A percentile compares a stretch with the other conserved stretches of the same genome.
phyloP scores from a whole-genome alignment of 1,140 invertebrate genomes.

The Mylabris phalerata region DNA sequence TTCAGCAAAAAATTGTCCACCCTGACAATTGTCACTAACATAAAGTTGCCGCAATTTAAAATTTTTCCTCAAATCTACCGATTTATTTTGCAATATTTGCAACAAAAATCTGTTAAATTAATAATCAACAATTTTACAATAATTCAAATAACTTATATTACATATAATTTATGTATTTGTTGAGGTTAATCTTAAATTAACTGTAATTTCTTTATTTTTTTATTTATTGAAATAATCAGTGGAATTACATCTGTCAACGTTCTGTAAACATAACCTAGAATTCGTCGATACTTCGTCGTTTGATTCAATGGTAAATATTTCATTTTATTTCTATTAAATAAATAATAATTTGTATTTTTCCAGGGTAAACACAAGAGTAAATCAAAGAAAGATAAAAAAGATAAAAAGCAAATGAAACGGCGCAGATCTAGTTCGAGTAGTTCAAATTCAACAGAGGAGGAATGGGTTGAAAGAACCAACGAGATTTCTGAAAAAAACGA shows the following conservation, averaged over 20 bases:
- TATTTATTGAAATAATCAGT: too few relatives aligned
- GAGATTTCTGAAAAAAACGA: constrained; percentile 2
- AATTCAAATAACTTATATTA: too few relatives aligned
- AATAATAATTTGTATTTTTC: background rate
- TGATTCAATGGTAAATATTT: background rate
- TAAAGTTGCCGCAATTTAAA: too few relatives aligned
- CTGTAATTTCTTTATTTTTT: too few relatives aligned
- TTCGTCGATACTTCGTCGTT: too few relatives aligned
- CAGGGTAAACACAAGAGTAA: constrained; percentile 33
- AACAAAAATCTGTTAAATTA: too few relatives aligned
- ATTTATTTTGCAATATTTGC: too few relatives aligned
- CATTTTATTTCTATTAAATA: background rate
- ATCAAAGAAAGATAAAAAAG: constrained; percentile 27
- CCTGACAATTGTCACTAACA: too few relatives aligned
- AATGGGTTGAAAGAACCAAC: constrained; percentile 37
- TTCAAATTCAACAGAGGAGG: constrained; percentile 22
- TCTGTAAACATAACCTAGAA: constrained; percentile 1
- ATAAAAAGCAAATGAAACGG: constrained; percentile 22
- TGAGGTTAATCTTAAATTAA: too few relatives aligned
- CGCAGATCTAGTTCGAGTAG: constrained; percentile 4
- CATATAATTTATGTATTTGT: too few relatives aligned
- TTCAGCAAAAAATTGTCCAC: background rate
- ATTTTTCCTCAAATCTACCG: too few relatives aligned
- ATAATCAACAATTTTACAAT: too few relatives aligned
- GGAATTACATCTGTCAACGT: background rate